Percentiles rank a stretch among this genome's conserved stretches.
phyloP scores from a whole-genome alignment of 1,140 invertebrate species.

The Zaprionus capensis region DNA sequence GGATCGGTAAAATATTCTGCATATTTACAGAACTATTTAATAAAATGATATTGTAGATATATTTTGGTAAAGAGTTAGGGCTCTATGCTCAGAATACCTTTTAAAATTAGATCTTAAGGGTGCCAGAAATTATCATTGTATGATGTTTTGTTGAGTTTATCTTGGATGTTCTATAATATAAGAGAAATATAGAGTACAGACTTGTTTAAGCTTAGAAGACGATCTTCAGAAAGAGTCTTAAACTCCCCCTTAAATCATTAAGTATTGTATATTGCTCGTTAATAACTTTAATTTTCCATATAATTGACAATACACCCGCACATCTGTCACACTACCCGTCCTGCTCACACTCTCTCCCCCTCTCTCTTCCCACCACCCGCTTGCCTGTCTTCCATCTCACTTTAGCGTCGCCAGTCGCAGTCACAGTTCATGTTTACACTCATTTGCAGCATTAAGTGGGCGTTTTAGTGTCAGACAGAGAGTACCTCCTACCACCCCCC shows the following conservation, averaged over 20 bases:
- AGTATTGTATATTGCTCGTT: slow-evolving; percentile 6
- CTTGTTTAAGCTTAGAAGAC: no score
- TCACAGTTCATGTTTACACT: slow-evolving; percentile 46
- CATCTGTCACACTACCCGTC: slow-evolving; percentile 23
- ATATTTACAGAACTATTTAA: neutral
- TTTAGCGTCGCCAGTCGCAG: neutral
- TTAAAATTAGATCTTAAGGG: no score
- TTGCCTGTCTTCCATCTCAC: neutral
- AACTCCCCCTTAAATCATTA: neutral
- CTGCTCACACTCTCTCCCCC: no score
- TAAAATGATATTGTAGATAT: neutral
- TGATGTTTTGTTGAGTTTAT: no score
- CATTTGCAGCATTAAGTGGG: slow-evolving; percentile 55
- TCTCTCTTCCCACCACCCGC: neutral
- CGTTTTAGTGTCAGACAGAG: slow-evolving; percentile 50
- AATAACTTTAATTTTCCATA: slow-evolving; percentile 32
- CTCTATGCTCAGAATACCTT: no score
- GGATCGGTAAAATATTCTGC: no score
- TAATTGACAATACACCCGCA: slow-evolving; percentile 26
- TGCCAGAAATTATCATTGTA: no score
- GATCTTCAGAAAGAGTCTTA: neutral
- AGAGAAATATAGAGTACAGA: no score
- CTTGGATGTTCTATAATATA: no score
- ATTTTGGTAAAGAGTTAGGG: no score
- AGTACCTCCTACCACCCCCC: slow-evolving; percentile 9